These are phyloP conservation scores for Ara ararauna DNA, from an alignment of 2,797 vertebrate genomes.

Conservation along the genomic window DNA sequence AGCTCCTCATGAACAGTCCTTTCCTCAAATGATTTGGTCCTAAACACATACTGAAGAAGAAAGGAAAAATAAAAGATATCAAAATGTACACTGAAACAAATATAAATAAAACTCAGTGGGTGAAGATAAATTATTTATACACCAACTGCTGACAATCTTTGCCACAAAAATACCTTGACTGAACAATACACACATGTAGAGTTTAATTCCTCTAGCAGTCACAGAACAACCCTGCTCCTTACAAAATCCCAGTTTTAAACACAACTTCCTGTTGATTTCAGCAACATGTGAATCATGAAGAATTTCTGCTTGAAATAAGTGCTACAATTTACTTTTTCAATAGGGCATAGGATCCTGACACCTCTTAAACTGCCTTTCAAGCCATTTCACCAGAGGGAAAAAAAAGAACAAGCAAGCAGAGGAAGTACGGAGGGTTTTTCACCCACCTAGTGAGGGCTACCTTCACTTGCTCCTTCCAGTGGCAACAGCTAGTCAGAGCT, in stretches of 20 bases:
- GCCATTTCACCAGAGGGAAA: background rate
- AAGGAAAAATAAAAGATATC: background rate
- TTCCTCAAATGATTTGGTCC: conserved; percentile 87
- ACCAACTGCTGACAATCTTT: background rate
- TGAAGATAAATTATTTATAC: background rate
- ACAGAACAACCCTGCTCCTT: background rate
- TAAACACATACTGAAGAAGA: conserved; percentile 90
- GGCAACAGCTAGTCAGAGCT: conserved; percentile 43
- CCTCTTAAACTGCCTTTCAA: conserved; percentile 18
- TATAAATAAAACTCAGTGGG: background rate
- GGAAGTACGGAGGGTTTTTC: conserved; percentile 35
- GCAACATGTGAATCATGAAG: background rate
- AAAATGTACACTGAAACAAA: background rate
- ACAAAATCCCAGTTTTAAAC: background rate
- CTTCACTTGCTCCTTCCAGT: conserved; percentile 61
- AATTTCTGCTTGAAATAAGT: background rate
- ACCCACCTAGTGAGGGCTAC: conserved; percentile 47
- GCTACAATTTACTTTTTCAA: background rate
- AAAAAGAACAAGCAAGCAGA: conserved; percentile 2
- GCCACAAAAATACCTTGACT: background rate
- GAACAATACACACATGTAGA: background rate
- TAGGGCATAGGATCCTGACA: background rate
- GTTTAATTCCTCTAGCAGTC: background rate
- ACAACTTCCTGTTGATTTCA: background rate
- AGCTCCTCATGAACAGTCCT: conserved; percentile 94